Evolutionary conservation across 2,888 invertebrate species (phyloP), one percentile per base, ranked within the genome.

Genomic region (Spilarctia lutea): DNA sequence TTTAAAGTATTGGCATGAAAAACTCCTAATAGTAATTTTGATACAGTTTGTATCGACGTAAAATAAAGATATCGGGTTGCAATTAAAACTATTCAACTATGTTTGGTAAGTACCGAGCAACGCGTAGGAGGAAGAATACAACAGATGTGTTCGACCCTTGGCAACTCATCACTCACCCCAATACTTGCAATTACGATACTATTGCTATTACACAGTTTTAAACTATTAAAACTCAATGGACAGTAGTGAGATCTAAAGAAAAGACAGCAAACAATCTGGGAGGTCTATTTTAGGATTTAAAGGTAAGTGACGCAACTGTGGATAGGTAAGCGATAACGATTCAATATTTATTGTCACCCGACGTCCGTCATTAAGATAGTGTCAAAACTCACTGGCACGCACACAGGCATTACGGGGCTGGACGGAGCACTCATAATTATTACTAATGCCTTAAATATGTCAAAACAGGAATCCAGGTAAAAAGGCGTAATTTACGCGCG

Each of bases 391-490:
- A 92, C 91, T 92, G 92, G 94, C 92, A 90, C 92, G 88, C 91
- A 90, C 92, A 88, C 90, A 87, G 84, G 90, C 92, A 89, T 90
- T 93, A 94, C 93, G 86, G 90, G 89, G 87, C 87, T 89, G 88
- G 88, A 86, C 88, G 89, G 89, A 92, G 93, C 94, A 94, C 94
- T 96, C 96, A 96, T 96, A 96, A 96, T 96, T 96, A 95, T 96
- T 96, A 96, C 95, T 95, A 96, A 96, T 96, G 94, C 95, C 94
- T 96, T 96, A 95, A 95, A 95, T 96, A 95, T 96, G 96, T 96
- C 96, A 96, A 96, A 96, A 96, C 96, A 96, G 95, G 95, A 94
- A 95, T 95, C 94, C 95, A 96, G 96, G 96, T 96, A 96, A 95
- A 95, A 95, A 95, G 94, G 94, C 94, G 94, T 95, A 95, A 96